phyloP scores from a whole-genome alignment of 1,140 invertebrate genomes.

The Eurosta solidaginis region DNA sequence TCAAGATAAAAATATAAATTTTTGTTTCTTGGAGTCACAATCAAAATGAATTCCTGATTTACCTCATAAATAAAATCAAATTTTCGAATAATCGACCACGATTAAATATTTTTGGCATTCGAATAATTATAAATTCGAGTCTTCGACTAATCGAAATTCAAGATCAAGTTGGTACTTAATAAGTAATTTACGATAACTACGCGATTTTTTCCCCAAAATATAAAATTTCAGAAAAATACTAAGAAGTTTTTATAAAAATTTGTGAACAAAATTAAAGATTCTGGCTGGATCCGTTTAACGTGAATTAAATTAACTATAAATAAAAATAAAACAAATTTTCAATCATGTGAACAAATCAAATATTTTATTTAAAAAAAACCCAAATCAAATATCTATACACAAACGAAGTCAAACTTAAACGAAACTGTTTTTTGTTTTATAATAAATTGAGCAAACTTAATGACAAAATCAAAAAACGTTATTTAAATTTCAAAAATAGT shows the following conservation, averaged over 20 bases:
- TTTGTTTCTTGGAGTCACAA: too few species aligned
- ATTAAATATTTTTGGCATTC: too few species aligned
- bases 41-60: too few species aligned
- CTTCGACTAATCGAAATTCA: too few species aligned
- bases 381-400: not conserved
- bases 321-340: not conserved
- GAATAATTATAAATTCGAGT: too few species aligned
- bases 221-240: too few species aligned
- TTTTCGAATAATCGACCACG: too few species aligned
- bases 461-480: not conserved
- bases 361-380: constrained; percentile 12
- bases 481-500: not conserved
- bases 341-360: not conserved
- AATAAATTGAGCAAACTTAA: constrained; percentile 15
- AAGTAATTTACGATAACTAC: too few species aligned
- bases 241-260: constrained; percentile 19
- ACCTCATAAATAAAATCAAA: too few species aligned
- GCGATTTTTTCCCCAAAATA: too few species aligned
- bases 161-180: too few species aligned
- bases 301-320: not conserved
- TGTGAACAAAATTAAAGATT: not conserved
- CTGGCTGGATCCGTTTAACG: constrained; percentile 13
- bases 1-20: too few species aligned
- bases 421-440: not conserved
- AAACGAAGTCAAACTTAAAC: not conserved